Percentiles rank a stretch among this genome's conserved stretches.
These are phyloP conservation scores for Gobionotothen gibberifrons DNA, from an alignment of 2,797 vertebrate genomes.

Conservation along the genomic window DNA sequence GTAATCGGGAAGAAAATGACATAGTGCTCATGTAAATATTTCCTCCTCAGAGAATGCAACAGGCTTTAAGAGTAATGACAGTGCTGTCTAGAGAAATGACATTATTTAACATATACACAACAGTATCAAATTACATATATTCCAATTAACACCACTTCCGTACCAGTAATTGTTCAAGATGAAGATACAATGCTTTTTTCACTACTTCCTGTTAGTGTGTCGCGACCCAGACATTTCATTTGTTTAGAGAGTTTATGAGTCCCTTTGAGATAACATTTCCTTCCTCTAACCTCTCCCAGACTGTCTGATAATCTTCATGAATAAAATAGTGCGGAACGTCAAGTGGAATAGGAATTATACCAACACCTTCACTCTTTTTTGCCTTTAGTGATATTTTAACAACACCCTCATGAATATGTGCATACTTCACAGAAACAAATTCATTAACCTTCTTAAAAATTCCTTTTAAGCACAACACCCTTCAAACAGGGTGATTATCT, in stretches of 20 bases:
- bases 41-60: constrained; percentile 27
- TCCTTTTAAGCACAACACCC: constrained; percentile 43
- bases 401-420: constrained; percentile 25
- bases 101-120: background rate
- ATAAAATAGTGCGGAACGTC: constrained; percentile 28
- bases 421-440: constrained; percentile 20
- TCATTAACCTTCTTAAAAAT: constrained; percentile 18
- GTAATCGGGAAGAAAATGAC: constrained; percentile 57
- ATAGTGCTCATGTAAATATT: constrained; percentile 34
- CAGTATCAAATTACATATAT: constrained; percentile 18
- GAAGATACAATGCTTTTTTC: constrained; percentile 27
- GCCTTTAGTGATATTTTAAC: constrained; percentile 51
- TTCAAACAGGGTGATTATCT: constrained; percentile 61
- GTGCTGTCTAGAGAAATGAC: constrained; percentile 37
- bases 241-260: constrained; percentile 49
- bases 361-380: constrained; percentile 30
- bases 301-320: constrained; percentile 43
- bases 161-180: constrained; percentile 15
- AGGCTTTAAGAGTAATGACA: background rate
- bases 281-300: constrained; percentile 21
- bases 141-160: constrained; percentile 28
- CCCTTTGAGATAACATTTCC: constrained; percentile 51
- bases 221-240: constrained; percentile 51
- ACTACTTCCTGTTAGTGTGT: background rate
- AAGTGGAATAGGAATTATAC: constrained; percentile 26